Evolutionary conservation across 2,113 vertebrate genomes (phyloP), one percentile per base, ranked within the genome.

Genomic region (Melanerpes formicivorus): DNA sequence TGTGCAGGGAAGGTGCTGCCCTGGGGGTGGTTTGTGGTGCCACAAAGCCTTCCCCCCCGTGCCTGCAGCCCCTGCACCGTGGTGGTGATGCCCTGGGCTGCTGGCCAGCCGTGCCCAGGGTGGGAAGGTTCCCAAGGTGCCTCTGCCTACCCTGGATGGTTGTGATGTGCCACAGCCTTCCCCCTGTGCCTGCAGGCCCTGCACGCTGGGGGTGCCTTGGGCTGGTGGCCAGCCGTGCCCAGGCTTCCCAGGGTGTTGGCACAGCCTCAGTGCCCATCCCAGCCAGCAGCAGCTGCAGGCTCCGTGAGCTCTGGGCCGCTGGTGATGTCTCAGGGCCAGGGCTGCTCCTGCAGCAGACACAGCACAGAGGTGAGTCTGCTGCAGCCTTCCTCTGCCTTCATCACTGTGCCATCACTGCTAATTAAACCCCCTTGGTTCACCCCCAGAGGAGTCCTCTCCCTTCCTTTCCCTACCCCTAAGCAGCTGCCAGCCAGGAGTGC

Each of bases 21-120:
- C 50, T 5, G 1, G 37, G 18, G 7, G 3, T 4, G 18, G 18
- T 63, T 44, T 44, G 10, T 2, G 6, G 30, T 7, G 3, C 3
- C 26, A 34, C 17, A 5, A 37, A 5, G 5, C 19, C 9, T 2
- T 14, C 2, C 3, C 19, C 54, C 26, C 65, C 0, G 0, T 2
- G 5, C 1, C 59, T 1, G 1, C 59, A 5, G 2, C 10, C 37
- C 32, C 56, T 7, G 34, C 27, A 5, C 15, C 4, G 2, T 0
- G 1, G 3, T 0, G 6, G 2, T 3, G 19, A 62, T 25, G 23
- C n/a, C 66, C n/a, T 37, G 44, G 42, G 83, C 52, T 60, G 72
- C 34, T 73, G 76, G 14, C 48, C 67, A 64, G 26, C 81, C 2
- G 1, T 83, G 32, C 67, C 50, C 50, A 22, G 60, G 16, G 15